A percentile compares a stretch with the other conserved stretches of the same genome.
These are phyloP conservation scores for Cryptus viduatorius DNA, from an alignment of 2,888 invertebrate genomes.

Conservation along the genomic window DNA sequence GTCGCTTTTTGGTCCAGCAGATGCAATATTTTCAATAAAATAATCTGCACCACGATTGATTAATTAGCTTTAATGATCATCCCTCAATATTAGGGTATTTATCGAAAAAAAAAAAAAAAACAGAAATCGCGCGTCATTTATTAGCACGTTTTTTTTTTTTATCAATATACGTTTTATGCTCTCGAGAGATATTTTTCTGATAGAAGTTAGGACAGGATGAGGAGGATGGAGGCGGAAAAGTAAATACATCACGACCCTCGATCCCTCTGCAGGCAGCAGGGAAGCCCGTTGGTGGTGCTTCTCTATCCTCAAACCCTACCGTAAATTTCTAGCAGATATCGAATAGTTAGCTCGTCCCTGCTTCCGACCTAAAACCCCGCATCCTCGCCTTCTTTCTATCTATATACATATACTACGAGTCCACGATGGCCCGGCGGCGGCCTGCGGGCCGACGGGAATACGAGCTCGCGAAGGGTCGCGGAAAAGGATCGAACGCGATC, in stretches of 20 bases:
- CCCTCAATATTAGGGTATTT: background rate
- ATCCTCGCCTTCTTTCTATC: slow-evolving; percentile 27
- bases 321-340: slow-evolving; percentile 47
- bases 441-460: slow-evolving; percentile 18
- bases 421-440: background rate
- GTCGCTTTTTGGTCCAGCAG: no score
- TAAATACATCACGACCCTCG: slow-evolving; percentile 44
- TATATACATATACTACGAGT: slow-evolving; percentile 1
- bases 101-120: background rate
- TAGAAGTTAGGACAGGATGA: slow-evolving; percentile 23
- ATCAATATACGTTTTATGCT: background rate
- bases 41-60: background rate
- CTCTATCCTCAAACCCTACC: slow-evolving; percentile 23
- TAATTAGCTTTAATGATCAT: background rate
- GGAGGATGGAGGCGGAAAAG: slow-evolving; percentile 45
- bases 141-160: background rate
- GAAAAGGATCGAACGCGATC: slow-evolving; percentile 63
- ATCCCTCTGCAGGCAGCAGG: slow-evolving; percentile 9
- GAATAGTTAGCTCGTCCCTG: slow-evolving; percentile 30
- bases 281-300: background rate
- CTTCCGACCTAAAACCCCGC: slow-evolving; percentile 14
- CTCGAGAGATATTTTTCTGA: slow-evolving; percentile 33
- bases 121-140: background rate
- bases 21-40: background rate
- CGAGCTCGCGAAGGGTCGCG: slow-evolving; percentile 47